Evolutionary conservation across 2,113 vertebrate genomes (phyloP).

Genomic region (Forbesichthys agassizii): DNA sequence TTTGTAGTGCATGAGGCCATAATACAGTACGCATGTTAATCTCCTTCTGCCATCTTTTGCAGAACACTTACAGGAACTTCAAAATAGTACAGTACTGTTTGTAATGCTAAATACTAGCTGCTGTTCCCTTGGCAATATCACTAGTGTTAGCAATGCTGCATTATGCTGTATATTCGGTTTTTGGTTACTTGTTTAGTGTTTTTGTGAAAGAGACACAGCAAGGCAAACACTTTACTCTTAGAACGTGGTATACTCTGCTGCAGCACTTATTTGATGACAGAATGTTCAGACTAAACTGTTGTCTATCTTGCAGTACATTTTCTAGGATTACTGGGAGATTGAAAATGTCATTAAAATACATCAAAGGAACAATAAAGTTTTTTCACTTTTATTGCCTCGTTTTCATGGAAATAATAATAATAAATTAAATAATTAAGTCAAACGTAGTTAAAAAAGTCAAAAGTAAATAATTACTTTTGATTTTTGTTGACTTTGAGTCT

Average conservation of each 20-base stretch:
- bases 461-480: too few relatives aligned
- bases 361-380: constrained; percentile 73
- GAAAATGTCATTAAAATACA: constrained; percentile 57
- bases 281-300: constrained; percentile 36
- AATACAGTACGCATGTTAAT: constrained; percentile 69
- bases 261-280: constrained; percentile 41
- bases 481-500: too few relatives aligned
- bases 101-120: constrained; percentile 46
- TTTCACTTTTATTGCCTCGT: constrained; percentile 50
- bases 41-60: constrained; percentile 57
- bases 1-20: constrained; percentile 67
- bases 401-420: neutral
- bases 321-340: constrained; percentile 57
- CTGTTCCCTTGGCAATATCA: constrained; percentile 33
- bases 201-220: neutral
- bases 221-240: neutral
- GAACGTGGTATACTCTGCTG: constrained; percentile 45
- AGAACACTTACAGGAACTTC: constrained; percentile 29
- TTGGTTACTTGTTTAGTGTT: neutral
- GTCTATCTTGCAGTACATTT: constrained; percentile 58
- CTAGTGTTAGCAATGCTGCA: constrained; percentile 44
- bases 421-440: neutral
- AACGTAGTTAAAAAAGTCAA: too few relatives aligned
- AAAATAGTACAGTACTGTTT: constrained; percentile 18
- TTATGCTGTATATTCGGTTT: constrained; percentile 30